phyloP scores from a whole-genome alignment of 1,140 invertebrate species.

The Maconellicoccus hirsutus region DNA sequence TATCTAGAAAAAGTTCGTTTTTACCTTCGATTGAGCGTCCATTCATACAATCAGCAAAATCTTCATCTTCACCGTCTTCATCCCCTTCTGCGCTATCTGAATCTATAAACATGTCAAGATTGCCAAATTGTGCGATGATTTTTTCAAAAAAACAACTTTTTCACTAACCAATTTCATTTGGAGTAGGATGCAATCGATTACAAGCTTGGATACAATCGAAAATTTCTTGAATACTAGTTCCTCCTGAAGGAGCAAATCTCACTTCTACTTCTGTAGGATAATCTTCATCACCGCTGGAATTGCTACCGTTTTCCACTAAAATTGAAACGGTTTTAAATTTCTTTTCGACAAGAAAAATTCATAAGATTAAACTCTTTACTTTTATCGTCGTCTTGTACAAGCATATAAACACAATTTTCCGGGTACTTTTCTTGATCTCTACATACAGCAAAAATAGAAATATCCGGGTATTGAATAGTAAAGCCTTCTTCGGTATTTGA shows the following conservation, averaged over 20 bases:
- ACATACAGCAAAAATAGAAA: slow-evolving; percentile 9
- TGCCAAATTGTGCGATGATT: too few species aligned
- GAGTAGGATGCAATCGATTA: neutral
- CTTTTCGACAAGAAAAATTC: too few species aligned
- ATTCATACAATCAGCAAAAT: too few species aligned
- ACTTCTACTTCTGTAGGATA: neutral
- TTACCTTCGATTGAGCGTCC: too few species aligned
- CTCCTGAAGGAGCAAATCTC: neutral
- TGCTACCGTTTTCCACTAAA: neutral
- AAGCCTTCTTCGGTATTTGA: neutral
- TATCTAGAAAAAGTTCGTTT: too few species aligned
- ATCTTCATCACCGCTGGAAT: neutral
- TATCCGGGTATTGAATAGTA: neutral
- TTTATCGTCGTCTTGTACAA: neutral
- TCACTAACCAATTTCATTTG: too few species aligned
- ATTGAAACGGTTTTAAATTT: too few species aligned
- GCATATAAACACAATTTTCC: neutral
- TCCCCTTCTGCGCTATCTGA: too few species aligned
- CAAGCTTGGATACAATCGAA: neutral
- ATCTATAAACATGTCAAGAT: too few species aligned
- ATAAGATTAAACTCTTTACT: neutral
- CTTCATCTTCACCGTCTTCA: too few species aligned
- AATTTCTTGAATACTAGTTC: neutral
- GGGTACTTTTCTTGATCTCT: neutral
- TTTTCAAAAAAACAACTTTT: too few species aligned